Base-by-base conservation (phyloP, 2,113 vertebrate species). In the Blennius ocellaris region DNA sequence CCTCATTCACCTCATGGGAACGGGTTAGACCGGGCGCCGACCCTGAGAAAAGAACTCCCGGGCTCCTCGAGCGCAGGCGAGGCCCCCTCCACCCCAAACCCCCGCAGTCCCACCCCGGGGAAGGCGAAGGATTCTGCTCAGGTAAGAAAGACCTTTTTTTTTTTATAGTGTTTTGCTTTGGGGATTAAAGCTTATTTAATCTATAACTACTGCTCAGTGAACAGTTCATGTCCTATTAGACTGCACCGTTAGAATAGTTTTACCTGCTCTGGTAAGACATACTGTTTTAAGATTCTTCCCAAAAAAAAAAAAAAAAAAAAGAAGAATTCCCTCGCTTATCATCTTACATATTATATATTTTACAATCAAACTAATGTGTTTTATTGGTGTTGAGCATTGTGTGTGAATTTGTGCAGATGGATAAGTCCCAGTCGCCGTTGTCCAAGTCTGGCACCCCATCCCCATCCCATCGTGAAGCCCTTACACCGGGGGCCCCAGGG, bases 361-460 rank as follows among this genome's bases (percentile, higher is more conserved):
- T 30, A 6, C 17, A 3, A 40, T 57, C 37, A 5, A 7, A n/a
- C n/a, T 14, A 10, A 9, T 10, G 6, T 41, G 5, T 48, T 48
- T 16, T 30, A 16, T 44, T 17, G 9, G 0, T 57, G 17, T 41
- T 67, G 14, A 69, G 62, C 14, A 6, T 40, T 39, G 10, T 59
- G 52, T 16, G 53, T 5, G 4, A 66, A 11, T 59, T 39, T 52
- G 55, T 30, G 21, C 78, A 95, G 94, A 89, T 90, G 87, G 93
- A 95, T 56, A 95, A 94, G 78, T 93, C 94, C 43, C 86, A 91
- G 21, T 82, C 93, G 8, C 90, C 95, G 0, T 48, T 90, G 75
- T 93, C 95, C 10, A 96, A 95, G 76, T 94, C 94, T 4, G 90
- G 93, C 6, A 89, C 90, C 17, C 90, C 95, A 2, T 96, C 96